These are phyloP conservation scores for Yponomeuta sedellus DNA, from an alignment of 2,888 invertebrate species.

Conservation along the genomic window DNA sequence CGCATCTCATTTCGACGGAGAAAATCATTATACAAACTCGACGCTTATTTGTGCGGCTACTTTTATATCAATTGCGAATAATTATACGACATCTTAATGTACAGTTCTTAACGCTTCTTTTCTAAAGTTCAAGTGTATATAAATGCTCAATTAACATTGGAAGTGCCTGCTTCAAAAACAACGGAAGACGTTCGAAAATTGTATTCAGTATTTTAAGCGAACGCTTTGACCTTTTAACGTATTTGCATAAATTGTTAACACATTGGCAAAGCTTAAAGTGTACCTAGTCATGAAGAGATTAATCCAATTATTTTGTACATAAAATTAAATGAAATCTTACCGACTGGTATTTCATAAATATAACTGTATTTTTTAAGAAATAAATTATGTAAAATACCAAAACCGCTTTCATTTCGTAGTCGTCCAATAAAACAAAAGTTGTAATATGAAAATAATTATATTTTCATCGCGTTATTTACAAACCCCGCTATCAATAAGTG, in stretches of 20 bases:
- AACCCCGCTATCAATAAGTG: slow-evolving; percentile 45
- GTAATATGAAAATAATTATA: slow-evolving; percentile 58
- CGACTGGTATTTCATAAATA: slow-evolving; percentile 45
- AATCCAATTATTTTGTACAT: slow-evolving; percentile 66
- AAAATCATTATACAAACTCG: slow-evolving; percentile 14
- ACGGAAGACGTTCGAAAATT: slow-evolving; percentile 3
- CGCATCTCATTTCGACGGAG: slow-evolving; percentile 1
- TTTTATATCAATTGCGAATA: slow-evolving; percentile 5
- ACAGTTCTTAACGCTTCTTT: not conserved
- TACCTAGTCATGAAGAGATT: slow-evolving; percentile 67
- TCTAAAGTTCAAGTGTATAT: slow-evolving; percentile 34
- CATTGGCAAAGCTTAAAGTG: slow-evolving; percentile 53
- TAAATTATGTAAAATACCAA: slow-evolving; percentile 49
- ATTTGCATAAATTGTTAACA: slow-evolving; percentile 24
- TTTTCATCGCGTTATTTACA: slow-evolving; percentile 50
- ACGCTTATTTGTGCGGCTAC: slow-evolving; percentile 31
- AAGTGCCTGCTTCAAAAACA: not conserved
- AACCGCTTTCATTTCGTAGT: slow-evolving; percentile 20
- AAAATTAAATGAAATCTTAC: slow-evolving; percentile 47
- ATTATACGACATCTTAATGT: not conserved
- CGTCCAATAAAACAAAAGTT: slow-evolving; percentile 25
- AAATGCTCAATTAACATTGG: slow-evolving; percentile 35
- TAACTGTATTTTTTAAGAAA: slow-evolving; percentile 56
- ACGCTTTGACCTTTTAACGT: not conserved
- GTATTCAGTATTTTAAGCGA: slow-evolving; percentile 20